phyloP scores from a whole-genome alignment of 1,140 invertebrate species.

The Metopolophium dirhodum region DNA sequence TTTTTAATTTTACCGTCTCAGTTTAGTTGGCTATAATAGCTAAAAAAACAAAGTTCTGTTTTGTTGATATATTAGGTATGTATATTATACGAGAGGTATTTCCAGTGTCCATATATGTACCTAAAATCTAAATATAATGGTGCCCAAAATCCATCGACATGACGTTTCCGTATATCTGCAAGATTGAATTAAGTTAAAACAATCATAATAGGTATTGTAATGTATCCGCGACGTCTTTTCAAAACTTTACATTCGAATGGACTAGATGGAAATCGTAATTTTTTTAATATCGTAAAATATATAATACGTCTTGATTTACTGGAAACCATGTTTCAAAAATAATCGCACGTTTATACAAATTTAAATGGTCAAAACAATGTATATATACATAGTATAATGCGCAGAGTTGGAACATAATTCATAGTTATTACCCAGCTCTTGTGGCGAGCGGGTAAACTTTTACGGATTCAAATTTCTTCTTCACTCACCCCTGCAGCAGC shows the following conservation, averaged over 20 bases:
- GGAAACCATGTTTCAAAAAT: background rate
- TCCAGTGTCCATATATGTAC: background rate
- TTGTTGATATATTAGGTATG: background rate
- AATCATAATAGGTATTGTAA: background rate
- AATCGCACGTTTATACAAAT: background rate
- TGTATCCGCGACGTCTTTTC: background rate
- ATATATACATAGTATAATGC: background rate
- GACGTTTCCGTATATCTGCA: background rate
- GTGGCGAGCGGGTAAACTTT: background rate
- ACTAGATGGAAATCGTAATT: background rate
- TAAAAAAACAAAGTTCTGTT: background rate
- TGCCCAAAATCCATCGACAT: background rate
- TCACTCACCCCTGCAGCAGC: background rate
- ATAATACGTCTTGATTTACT: background rate
- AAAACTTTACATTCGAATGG: background rate
- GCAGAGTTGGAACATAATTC: background rate
- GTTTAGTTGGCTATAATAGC: background rate
- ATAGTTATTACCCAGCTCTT: background rate
- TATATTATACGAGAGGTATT: background rate
- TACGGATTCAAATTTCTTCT: background rate
- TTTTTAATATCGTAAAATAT: background rate
- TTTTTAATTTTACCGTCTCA: background rate
- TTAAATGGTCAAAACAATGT: background rate
- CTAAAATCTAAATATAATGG: background rate
- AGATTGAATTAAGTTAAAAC: background rate